These are phyloP conservation scores for Hipposideros armiger DNA, from an alignment of 2,113 vertebrate genomes.

Conservation along the genomic window DNA sequence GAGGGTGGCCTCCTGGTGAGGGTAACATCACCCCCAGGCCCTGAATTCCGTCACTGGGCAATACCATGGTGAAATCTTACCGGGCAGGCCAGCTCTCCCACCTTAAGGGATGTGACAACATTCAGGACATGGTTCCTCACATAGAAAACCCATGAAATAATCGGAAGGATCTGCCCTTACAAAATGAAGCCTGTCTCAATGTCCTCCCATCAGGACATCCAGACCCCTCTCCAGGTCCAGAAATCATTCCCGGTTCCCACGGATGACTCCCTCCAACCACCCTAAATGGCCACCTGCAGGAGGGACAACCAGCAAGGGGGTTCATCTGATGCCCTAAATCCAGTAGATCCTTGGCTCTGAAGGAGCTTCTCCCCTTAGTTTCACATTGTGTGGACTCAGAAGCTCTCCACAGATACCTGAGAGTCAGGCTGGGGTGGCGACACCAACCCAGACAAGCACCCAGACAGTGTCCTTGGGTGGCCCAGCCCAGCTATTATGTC, in stretches of 20 bases:
- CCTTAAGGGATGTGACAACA: background rate
- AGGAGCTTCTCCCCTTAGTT: background rate
- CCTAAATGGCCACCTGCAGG: background rate
- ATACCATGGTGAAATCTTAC: no score
- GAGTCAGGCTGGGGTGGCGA: background rate
- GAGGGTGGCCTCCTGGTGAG: conserved; percentile 51
- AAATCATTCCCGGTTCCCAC: background rate
- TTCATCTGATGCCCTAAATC: conserved; percentile 59
- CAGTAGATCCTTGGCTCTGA: conserved; percentile 35
- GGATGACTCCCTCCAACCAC: background rate
- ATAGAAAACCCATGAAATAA: background rate
- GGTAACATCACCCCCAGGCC: no score
- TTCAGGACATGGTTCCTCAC: background rate
- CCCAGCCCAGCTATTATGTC: background rate
- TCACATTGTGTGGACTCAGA: background rate
- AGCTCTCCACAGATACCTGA: background rate
- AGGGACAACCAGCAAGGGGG: background rate
- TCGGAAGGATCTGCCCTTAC: background rate
- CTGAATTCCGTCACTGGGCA: background rate
- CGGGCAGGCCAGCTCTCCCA: background rate
- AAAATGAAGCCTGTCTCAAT: background rate
- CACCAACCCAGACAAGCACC: background rate
- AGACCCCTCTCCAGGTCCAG: background rate
- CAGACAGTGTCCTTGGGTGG: background rate
- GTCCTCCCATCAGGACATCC: background rate